Percentiles rank a stretch among this genome's conserved stretches.
These are phyloP conservation scores for Coreoperca whiteheadi DNA, from an alignment of 2,113 vertebrate species.

Conservation along the genomic window DNA sequence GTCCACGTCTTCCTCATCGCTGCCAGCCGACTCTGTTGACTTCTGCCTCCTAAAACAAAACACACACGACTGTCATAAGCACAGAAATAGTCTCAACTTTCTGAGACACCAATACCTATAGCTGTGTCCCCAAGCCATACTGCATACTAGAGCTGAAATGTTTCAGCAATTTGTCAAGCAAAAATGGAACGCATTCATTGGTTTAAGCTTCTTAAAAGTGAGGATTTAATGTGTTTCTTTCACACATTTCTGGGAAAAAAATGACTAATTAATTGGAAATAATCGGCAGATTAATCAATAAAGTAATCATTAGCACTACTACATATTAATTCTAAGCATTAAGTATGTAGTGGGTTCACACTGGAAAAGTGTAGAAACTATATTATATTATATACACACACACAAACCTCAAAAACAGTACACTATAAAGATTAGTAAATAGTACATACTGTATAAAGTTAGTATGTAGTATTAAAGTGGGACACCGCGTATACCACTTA, in stretches of 20 bases:
- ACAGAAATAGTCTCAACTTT: background rate
- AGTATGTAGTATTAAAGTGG: background rate
- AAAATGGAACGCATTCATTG: background rate
- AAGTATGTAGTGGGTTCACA: no score
- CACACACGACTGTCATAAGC: background rate
- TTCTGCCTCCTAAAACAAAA: constrained; percentile 83
- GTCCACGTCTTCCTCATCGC: constrained; percentile 91
- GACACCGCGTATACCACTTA: background rate
- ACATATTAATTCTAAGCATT: background rate
- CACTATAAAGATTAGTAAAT: no score
- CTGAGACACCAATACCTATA: background rate
- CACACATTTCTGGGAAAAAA: background rate
- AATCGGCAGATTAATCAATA: background rate
- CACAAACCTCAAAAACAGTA: no score
- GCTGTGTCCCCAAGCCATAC: background rate
- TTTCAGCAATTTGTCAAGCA: background rate
- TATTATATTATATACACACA: no score
- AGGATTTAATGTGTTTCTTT: background rate
- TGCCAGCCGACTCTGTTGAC: constrained; percentile 84
- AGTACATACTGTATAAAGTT: background rate
- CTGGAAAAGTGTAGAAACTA: background rate
- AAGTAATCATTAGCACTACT: background rate
- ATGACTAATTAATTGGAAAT: background rate
- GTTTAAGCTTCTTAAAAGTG: background rate
- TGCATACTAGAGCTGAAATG: background rate